These are phyloP conservation scores for Morus bassanus DNA, from an alignment of 2,797 vertebrate species.

Conservation along the genomic window DNA sequence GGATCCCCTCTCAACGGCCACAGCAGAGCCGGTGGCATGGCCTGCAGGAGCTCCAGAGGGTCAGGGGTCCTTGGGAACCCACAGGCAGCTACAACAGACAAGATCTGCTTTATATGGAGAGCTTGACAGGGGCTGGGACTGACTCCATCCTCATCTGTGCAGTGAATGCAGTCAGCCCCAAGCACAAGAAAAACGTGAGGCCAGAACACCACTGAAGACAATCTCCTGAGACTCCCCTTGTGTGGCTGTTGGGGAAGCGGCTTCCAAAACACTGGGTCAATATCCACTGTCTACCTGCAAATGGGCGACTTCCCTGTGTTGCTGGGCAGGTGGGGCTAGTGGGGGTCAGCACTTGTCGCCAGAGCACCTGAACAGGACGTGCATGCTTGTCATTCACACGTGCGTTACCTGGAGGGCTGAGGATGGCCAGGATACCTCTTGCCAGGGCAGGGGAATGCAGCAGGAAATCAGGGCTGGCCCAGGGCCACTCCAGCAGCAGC, in stretches of 20 bases:
- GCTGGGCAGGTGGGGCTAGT: neutral
- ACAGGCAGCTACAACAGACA: neutral
- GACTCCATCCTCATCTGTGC: neutral
- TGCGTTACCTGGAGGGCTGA: no score
- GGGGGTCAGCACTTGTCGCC: neutral
- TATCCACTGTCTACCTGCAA: neutral
- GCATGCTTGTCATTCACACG: neutral
- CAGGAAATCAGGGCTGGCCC: neutral
- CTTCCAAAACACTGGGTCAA: neutral
- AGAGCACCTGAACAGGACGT: rapidly evolving
- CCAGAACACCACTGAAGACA: neutral
- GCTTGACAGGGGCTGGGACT: neutral
- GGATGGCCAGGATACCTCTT: neutral
- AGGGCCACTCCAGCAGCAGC: neutral
- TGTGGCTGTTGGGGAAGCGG: neutral
- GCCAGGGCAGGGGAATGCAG: neutral
- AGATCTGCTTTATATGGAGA: neutral
- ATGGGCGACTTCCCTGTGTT: neutral
- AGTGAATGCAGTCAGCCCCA: neutral
- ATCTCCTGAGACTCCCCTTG: neutral
- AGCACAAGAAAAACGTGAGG: rapidly evolving
- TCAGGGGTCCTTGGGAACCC: neutral
- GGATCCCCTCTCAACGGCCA: neutral
- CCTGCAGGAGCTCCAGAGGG: neutral
- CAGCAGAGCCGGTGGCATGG: neutral